Evolutionary conservation across 1,140 invertebrate species (phyloP), one percentile per base, ranked within the genome.

Genomic region (Philopotamus ludificatus): DNA sequence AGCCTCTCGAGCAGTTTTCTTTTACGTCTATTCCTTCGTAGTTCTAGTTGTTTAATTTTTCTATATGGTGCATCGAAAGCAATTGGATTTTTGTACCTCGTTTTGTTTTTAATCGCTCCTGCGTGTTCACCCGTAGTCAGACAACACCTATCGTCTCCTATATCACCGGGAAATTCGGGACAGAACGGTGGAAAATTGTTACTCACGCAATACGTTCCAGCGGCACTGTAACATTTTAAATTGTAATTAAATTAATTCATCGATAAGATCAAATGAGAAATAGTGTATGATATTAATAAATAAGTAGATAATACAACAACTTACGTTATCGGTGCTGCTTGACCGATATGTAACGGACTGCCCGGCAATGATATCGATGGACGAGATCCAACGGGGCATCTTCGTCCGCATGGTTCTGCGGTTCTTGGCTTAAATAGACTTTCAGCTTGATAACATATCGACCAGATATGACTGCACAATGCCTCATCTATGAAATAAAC

Each of bases 381-480:
- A 44, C 85, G 76, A 4, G 85, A 83, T 1, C 86, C 83, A 34
- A 84, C 82, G 0, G 87, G 84, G 73, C 88, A 90, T 8, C 87
- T 74, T 61, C 87, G 79, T 0, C 85, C 84, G 73, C 89, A 90
- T 0, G 88, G 87, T 65, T 83, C 83, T 0, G 87, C 88, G 12
- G 78, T 71, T 8, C 85, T 77, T 0, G 81, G 72, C 0, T 72
- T 71, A 53, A 79, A 80, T 34, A 83, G 73, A 71, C 87, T 89
- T 73, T 90, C 86, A 0, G 89, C 88, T 81, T 89, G 85, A 73
- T 86, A 90, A 72, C 89, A 90, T 26, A 90, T 84, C 0, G 83
- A 82, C 84, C 87, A 87, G 47, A 89, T 85, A 71, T 90, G 89
- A 71, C 87, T 89, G 74, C 89, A 90, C 2, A 90, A 75, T 26